These are phyloP conservation scores for Ichneumon xanthorius DNA, from an alignment of 2,888 invertebrate genomes.

Conservation along the genomic window DNA sequence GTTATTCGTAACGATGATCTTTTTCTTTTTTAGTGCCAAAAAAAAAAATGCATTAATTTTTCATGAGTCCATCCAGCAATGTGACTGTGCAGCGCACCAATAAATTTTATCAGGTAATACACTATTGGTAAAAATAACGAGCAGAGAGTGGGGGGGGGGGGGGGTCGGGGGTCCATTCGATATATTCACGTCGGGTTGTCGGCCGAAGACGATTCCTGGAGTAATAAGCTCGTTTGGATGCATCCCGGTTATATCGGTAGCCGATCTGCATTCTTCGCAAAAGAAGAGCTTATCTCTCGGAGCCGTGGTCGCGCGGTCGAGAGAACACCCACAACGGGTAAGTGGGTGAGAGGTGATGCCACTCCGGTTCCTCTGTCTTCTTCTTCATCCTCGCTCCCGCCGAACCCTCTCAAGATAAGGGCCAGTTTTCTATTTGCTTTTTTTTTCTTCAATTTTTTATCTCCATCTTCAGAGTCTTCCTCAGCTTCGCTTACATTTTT, in stretches of 20 bases:
- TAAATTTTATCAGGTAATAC: not conserved
- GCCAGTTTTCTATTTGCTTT: not conserved
- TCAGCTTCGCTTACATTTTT: constrained; percentile 1
- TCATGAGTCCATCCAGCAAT: not conserved
- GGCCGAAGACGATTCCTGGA: constrained; percentile 27
- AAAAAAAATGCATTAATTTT: not conserved
- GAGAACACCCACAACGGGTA: constrained; percentile 39
- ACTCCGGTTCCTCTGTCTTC: constrained; percentile 8
- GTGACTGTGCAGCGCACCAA: not conserved
- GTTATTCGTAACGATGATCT: not conserved
- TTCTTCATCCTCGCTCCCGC: constrained; percentile 21
- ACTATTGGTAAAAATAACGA: constrained; percentile 21
- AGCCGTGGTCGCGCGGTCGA: constrained; percentile 37
- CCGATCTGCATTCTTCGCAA: constrained; percentile 71
- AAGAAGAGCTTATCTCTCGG: constrained; percentile 69
- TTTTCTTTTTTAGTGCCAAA: not conserved
- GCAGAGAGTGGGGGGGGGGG: not conserved
- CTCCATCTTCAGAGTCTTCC: constrained; percentile 1
- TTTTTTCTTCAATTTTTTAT: constrained; percentile 19
- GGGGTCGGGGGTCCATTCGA: constrained; percentile 5
- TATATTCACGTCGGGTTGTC: constrained; percentile 32
- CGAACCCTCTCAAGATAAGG: constrained; percentile 33
- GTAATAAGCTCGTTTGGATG: constrained; percentile 63
- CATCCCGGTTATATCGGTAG: constrained; percentile 61
- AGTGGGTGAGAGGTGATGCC: constrained; percentile 44